Evolutionary conservation across 2,888 invertebrate species (phyloP), one percentile per base, ranked within the genome.

Genomic region (Lottia scabra): DNA sequence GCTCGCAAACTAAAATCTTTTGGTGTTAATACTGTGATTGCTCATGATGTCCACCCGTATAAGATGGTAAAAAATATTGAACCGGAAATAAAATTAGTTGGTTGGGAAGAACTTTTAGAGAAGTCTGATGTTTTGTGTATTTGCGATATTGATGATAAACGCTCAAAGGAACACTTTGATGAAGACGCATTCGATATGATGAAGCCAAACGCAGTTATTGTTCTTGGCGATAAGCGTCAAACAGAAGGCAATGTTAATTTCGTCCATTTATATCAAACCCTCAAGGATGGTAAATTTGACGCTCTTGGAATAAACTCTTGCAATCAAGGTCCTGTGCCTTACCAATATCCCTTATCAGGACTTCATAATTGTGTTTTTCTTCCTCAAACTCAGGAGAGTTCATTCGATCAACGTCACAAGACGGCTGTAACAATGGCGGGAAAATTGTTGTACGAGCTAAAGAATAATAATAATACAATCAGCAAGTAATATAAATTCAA

Each of bases 301-400:
- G 95, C 94, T 0, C 97, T 97, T 0, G 97, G 97, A 0, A 90
- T 98, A 44, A 97, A 97, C 90, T 97, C 97, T 0, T 96, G 94
- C 78, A 94, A 94, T 6, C 96, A 96, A 0, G 96, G 97, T 87
- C 96, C 97, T 0, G 90, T 97, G 73, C 96, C 96, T 0, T 85
- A 94, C n/a, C 93, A 95, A 80, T 93, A 92, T 89, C 93, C 94
- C 2, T 91, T 97, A 38, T 92, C 95, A 26, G 92, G 92, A 74
- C 87, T 97, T 19, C 91, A 92, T 45, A 97, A 97, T 89, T 95
- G 96, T 88, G 93, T 95, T 76, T 89, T 97, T 63, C 90, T 94
- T 15, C 97, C 97, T 0, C 78, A 78, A 67, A 76, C 76, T 10
- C 72, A 78, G 46, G 78, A 78, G 71, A 70, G 72, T 68, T 65